A percentile compares a stretch with the other conserved stretches of the same genome.
Evolutionary conservation across 2,113 vertebrate species (phyloP).

Genomic region (Alces alces): DNA sequence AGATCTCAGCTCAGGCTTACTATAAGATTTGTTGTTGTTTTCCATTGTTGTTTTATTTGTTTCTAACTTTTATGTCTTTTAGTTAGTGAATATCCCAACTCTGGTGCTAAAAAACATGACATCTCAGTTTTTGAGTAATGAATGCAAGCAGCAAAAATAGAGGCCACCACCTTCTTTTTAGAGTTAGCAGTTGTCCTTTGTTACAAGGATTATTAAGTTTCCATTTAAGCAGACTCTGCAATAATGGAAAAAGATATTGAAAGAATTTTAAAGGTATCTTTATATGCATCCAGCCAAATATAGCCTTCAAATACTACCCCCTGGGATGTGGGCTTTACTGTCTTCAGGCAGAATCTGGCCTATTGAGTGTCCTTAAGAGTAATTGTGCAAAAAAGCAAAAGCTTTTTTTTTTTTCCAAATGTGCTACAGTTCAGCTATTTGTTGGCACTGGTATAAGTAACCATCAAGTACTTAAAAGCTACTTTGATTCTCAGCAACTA

Average conservation of each 20-base stretch:
- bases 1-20: not conserved
- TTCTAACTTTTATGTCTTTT: not conserved
- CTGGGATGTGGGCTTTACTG: not conserved
- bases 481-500: constrained; percentile 38
- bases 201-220: constrained; percentile 54
- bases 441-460: not conserved
- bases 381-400: constrained; percentile 15
- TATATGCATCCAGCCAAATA: constrained; percentile 27
- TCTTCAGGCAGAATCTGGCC: constrained; percentile 38
- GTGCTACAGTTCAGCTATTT: constrained; percentile 22
- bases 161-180: constrained; percentile 6
- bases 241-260: constrained; percentile 37
- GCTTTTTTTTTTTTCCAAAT: not conserved
- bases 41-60: not conserved
- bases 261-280: constrained; percentile 52
- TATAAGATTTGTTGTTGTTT: not conserved
- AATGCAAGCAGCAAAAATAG: constrained; percentile 30
- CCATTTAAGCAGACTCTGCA: constrained; percentile 40
- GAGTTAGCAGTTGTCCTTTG: constrained; percentile 32
- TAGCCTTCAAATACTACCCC: constrained; percentile 38
- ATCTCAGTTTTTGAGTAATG: constrained; percentile 20
- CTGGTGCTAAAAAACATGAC: not conserved
- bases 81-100: constrained; percentile 11
- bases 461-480: constrained; percentile 35
- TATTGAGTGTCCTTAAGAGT: constrained; percentile 30